Evolutionary conservation across 2,113 vertebrate species (phyloP).

Genomic region (Hylia prasina): DNA sequence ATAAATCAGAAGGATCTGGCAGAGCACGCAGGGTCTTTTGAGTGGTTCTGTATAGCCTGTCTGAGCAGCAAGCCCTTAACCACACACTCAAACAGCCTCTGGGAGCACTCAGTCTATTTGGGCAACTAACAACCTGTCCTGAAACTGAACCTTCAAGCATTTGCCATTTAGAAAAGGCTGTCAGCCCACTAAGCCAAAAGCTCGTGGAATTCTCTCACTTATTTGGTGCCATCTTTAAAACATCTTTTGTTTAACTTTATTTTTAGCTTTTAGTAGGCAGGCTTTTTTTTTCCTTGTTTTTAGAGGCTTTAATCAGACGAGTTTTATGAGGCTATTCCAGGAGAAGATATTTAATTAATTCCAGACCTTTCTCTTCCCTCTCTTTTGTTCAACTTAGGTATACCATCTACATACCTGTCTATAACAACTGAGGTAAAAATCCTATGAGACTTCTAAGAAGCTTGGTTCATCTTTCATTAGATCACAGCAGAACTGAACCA

Average conservation of each 20-base stretch:
- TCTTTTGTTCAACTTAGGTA: background rate
- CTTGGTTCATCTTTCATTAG: slow-evolving; percentile 32
- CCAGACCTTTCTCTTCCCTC: background rate
- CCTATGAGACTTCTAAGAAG: slow-evolving; percentile 28
- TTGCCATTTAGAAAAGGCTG: slow-evolving; percentile 22
- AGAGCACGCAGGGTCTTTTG: slow-evolving; percentile 16
- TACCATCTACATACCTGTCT: background rate
- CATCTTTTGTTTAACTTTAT: background rate
- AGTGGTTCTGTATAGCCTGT: slow-evolving; percentile 46
- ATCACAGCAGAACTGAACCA: slow-evolving; percentile 45
- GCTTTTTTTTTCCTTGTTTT: background rate
- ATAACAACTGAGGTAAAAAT: slow-evolving; percentile 19
- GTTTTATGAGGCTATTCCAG: background rate
- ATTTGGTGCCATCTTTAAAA: background rate
- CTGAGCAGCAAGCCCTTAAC: slow-evolving; percentile 47
- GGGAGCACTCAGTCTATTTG: slow-evolving; percentile 41
- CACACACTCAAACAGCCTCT: slow-evolving; percentile 35
- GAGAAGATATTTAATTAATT: slow-evolving; percentile 11
- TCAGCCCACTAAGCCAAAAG: background rate
- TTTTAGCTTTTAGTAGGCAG: background rate
- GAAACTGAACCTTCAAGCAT: slow-evolving; percentile 35
- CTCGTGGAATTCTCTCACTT: background rate
- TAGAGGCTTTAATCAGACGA: background rate
- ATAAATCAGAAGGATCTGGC: slow-evolving; percentile 57
- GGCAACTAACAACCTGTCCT: slow-evolving; percentile 51